phyloP scores from a whole-genome alignment of 2,888 invertebrate genomes.

The Drosophila subsilvestris region DNA sequence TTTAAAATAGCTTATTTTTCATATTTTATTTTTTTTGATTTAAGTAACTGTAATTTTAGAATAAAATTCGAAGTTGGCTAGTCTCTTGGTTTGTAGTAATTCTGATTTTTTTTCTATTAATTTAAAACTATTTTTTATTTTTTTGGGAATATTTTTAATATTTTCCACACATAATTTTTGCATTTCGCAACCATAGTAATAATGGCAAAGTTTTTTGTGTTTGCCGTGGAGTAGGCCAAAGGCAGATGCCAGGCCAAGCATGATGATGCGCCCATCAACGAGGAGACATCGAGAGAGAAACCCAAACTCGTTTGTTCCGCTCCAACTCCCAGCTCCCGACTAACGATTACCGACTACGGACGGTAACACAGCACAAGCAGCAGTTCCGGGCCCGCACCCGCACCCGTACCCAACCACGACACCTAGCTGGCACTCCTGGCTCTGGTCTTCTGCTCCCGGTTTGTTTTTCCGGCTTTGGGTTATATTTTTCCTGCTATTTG shows the following conservation, averaged over 20 bases:
- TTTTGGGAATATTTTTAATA: too few species aligned
- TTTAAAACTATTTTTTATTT: too few species aligned
- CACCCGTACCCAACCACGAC: neutral
- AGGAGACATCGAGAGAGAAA: constrained; percentile 40
- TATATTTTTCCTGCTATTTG: constrained; percentile 61
- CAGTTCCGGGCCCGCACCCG: neutral
- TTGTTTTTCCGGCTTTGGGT: constrained; percentile 38
- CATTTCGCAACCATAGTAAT: neutral
- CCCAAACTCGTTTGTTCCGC: constrained; percentile 55
- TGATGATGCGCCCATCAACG: constrained; percentile 41
- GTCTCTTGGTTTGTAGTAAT: too few species aligned
- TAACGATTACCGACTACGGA: neutral
- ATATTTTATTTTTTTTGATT: too few species aligned
- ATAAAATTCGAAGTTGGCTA: too few species aligned
- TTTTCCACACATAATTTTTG: neutral
- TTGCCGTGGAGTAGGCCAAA: neutral
- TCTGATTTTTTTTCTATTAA: too few species aligned
- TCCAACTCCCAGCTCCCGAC: constrained; percentile 12
- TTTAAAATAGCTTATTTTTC: too few species aligned
- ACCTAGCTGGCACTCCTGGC: neutral
- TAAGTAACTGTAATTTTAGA: too few species aligned
- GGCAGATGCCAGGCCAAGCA: constrained; percentile 28
- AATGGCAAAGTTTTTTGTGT: neutral
- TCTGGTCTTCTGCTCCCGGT: constrained; percentile 7
- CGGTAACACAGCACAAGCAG: neutral